Evolutionary conservation across 2,888 invertebrate genomes (phyloP), one percentile per base, ranked within the genome.

Genomic region (Drosophila antonietae): DNA sequence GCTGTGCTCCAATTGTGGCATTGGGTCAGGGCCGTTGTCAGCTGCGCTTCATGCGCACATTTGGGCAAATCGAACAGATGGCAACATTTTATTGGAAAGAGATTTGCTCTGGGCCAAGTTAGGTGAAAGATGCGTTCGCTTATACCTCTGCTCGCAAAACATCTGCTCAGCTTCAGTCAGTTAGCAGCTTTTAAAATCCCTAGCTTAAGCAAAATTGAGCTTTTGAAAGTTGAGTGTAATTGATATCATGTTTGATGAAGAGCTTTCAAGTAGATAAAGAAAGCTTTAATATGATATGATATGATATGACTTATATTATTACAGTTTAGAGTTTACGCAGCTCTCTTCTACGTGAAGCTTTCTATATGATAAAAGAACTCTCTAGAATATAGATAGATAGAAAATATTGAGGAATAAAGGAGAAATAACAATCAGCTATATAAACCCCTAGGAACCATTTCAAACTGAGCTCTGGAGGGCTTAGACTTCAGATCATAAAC

Each of bases 21-120:
- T 75, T 79, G 56, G 47, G 70, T 70, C 65, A 62, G 55, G 71
- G 58, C 15, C 47, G 49, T 63, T 66, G 41, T 64, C 53, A 73
- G 59, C 52, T 66, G 56, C 80, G 68, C 76, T 82, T 33, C 55
- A 59, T 59, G 57, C 35, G 23, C 57, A 46, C 39, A 64, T 43
- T 59, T 39, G 51, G 7, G 8, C 41, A 23, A 43, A n/a, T 31
- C 23, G 18, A 31, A 71, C 44, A 56, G 53, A 58, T 66, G 68
- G 20, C 37, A 46, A 33, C 31, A 52, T 52, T 15, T 52, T 35
- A 52, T 20, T 18, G 35, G 14, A 51, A 8, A 44, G 33, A 15
- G 18, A 49, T 49, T 3, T 18, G 18, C 33, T 51, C 18, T 7
- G 0, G 5, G 44, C 37, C 12, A 7, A 46, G 6, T 12, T 4